Evolutionary conservation across 2,113 vertebrate species (phyloP).

Genomic region (Astur gentilis): DNA sequence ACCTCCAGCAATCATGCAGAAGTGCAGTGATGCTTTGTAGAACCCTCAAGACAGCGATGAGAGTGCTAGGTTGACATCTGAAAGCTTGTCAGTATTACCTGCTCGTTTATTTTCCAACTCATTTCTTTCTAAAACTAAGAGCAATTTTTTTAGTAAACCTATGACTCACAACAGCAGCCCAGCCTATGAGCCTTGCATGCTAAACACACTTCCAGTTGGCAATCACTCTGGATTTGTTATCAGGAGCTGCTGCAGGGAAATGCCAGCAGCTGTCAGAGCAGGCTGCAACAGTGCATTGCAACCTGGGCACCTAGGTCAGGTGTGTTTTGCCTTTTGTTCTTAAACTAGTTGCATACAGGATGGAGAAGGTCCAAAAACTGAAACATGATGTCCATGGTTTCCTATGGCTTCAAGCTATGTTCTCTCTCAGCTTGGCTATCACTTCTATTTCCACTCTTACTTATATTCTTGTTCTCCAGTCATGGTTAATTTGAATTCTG

Average conservation of each 20-base stretch:
- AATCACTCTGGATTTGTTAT: no score
- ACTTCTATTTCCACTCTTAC: neutral
- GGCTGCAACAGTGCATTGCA: neutral
- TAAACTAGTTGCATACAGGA: neutral
- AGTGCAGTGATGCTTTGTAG: neutral
- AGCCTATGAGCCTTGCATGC: neutral
- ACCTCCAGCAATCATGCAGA: accelerated
- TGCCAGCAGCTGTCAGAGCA: neutral
- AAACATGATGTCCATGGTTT: neutral
- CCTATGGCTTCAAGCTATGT: neutral
- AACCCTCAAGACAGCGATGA: neutral
- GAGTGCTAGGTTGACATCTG: neutral
- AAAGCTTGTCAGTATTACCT: neutral
- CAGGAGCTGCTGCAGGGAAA: neutral
- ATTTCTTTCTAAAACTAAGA: neutral
- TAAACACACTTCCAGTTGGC: neutral
- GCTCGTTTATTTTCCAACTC: neutral
- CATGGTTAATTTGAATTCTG: neutral
- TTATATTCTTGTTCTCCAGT: neutral
- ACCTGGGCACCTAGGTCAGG: neutral
- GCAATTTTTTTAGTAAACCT: neutral
- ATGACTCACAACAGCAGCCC: neutral
- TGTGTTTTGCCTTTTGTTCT: neutral
- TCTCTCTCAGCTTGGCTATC: neutral
- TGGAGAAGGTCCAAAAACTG: neutral